A percentile compares a stretch with the other conserved stretches of the same genome.
Conservation (phyloP, 2,888 invertebrate species). For the Lasioglossum figueresi region DNA sequence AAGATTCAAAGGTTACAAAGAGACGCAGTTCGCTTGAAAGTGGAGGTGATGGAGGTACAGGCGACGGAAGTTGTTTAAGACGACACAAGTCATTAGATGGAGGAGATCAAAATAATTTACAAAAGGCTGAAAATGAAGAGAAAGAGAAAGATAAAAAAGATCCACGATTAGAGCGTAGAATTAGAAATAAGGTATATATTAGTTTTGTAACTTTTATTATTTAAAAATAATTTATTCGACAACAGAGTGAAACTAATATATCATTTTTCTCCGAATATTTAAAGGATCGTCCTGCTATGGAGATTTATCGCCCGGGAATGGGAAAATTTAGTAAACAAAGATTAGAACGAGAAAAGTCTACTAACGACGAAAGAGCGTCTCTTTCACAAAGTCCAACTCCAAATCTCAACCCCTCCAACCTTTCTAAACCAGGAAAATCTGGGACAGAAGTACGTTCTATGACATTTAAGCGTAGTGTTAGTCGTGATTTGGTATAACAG, state of each 20-base stretch:
- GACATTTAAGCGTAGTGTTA: constrained; percentile 82
- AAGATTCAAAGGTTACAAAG: constrained; percentile 75
- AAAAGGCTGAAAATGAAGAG: constrained; percentile 86
- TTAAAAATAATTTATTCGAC: constrained; percentile 11
- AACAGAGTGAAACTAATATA: background rate
- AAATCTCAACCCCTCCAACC: constrained; percentile 59
- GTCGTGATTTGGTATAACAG: constrained; percentile 78
- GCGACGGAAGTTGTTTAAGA: constrained; percentile 83
- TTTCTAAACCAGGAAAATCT: constrained; percentile 71
- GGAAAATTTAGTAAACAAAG: constrained; percentile 90
- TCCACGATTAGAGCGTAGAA: constrained; percentile 87
- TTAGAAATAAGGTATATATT: constrained; percentile 87
- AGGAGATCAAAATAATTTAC: constrained; percentile 85
- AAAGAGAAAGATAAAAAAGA: constrained; percentile 86
- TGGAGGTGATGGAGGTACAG: constrained; percentile 78
- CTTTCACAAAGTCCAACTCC: constrained; percentile 82
- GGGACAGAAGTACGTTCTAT: constrained; percentile 81
- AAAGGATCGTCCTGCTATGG: constrained; percentile 94
- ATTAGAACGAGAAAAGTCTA: constrained; percentile 82
- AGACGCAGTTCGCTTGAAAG: constrained; percentile 82
- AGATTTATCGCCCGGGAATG: constrained; percentile 96
- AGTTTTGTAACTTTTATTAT: constrained; percentile 8
- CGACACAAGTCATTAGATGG: constrained; percentile 87
- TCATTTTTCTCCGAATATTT: background rate
- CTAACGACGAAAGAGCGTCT: constrained; percentile 79